Base-by-base conservation (phyloP, 2,113 vertebrate species). In the Phalacrocorax pelagicus region DNA sequence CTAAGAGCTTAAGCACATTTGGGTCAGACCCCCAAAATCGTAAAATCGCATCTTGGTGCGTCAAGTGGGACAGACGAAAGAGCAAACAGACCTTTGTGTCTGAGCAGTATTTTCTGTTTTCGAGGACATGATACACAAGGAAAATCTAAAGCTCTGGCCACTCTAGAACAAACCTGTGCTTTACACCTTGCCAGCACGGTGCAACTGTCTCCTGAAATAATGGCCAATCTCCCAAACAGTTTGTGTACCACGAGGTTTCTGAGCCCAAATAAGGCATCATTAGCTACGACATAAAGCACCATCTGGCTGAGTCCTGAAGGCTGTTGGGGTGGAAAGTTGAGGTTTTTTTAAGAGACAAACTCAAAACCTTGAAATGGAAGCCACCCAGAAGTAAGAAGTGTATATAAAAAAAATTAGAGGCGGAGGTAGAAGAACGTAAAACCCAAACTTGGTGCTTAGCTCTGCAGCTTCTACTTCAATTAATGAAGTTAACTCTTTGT, bases 1-100 rank as follows among this genome's bases (percentile, higher is more conserved):
- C 0, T 0, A 47, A 44, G 29, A 58, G 14, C 15, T 81, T 12
- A 11, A 61, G n/a, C 20, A 2, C 1, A 2, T 36, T 19, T 40
- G 52, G 16, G 21, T n/a, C 52, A 72, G 74, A 71, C 12, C 44
- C n/a, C 21, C 3, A 34, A 46, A 78, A 61, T 14, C 32, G n/a
- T 22, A 9, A 49, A 70, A 58, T 10, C 3, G 2, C 51, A 27
- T 30, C 65, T 26, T 2, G 5, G 19, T n/a, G 32, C 0, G 0
- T n/a, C 72, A 34, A 22, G 29, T 8, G 22, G 46, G n/a, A 27
- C 57, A 75, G 61, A 21, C 2, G 36, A 21, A 71, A 67, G 55
- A 75, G 69, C 44, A 95, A 75, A 72, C 34, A 6, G 9, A n/a
- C 58, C 54, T 29, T 61, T 3, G 1, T 1, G 3, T 32, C 34